Conservation (phyloP, 2,113 vertebrate species). For the Otis tarda region DNA sequence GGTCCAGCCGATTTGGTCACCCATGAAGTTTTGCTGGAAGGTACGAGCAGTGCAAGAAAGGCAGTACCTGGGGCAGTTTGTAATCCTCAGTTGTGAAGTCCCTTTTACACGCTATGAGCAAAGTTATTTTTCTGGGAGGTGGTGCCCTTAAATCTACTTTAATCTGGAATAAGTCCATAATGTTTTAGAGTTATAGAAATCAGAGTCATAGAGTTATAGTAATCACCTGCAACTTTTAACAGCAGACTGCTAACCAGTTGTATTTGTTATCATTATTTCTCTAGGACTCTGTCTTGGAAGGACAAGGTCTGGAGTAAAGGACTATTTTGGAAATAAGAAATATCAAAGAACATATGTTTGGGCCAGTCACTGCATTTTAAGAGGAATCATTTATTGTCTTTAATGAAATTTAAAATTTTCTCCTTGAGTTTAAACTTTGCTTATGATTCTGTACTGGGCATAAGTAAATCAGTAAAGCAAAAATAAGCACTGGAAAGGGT, state of each 20-base stretch:
- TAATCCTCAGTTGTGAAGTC: neutral
- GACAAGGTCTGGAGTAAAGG: neutral
- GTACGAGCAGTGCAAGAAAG: neutral
- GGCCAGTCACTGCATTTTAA: neutral
- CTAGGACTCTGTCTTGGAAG: neutral
- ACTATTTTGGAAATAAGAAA: neutral
- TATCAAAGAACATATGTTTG: neutral
- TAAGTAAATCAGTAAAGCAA: conserved; percentile 14
- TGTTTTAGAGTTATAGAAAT: neutral
- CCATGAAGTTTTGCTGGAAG: neutral
- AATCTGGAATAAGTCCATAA: neutral
- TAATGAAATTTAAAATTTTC: conserved; percentile 2
- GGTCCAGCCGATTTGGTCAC: neutral
- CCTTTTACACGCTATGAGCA: neutral
- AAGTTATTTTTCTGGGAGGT: neutral
- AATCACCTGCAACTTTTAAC: neutral
- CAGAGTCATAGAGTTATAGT: neutral
- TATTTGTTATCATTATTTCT: neutral
- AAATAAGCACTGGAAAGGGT: neutral
- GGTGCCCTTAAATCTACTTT: neutral
- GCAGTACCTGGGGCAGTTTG: neutral
- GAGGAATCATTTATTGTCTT: neutral
- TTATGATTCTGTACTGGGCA: neutral
- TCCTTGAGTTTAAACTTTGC: conserved; percentile 31
- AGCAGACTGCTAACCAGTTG: neutral